These are phyloP conservation scores for Ectemnius lituratus DNA, from an alignment of 2,888 invertebrate species.

Conservation along the genomic window DNA sequence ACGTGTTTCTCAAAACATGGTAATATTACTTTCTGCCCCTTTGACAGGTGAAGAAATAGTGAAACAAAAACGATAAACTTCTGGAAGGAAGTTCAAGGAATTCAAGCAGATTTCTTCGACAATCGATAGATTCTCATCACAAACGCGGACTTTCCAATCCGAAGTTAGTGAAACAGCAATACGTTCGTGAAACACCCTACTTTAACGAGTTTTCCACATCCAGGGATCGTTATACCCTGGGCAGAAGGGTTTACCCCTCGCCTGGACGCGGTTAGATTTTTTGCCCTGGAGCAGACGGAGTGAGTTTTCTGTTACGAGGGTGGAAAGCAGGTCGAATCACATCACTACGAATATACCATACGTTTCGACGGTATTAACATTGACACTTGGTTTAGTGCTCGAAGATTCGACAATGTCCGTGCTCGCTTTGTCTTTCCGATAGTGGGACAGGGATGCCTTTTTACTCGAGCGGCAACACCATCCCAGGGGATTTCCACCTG, in stretches of 20 bases:
- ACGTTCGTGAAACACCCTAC: constrained; percentile 35
- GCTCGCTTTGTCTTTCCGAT: background rate
- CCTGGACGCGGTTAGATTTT: constrained; percentile 22
- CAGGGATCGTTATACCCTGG: constrained; percentile 33
- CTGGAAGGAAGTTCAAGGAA: too few relatives aligned
- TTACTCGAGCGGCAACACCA: too few relatives aligned
- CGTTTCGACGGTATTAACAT: constrained; percentile 49
- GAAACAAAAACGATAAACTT: too few relatives aligned
- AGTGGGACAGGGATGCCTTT: background rate
- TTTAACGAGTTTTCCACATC: constrained; percentile 49
- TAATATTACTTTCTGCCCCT: too few relatives aligned
- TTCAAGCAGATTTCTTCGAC: too few relatives aligned
- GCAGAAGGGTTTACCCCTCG: constrained; percentile 29
- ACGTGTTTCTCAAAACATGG: too few relatives aligned
- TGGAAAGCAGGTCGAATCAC: constrained; percentile 36
- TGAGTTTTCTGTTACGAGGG: constrained; percentile 17
- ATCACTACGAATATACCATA: constrained; percentile 19
- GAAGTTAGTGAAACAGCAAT: constrained; percentile 19
- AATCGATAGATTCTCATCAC: background rate
- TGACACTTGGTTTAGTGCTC: constrained; percentile 39
- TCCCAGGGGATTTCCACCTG: too few relatives aligned
- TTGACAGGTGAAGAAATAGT: too few relatives aligned
- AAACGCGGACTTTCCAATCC: constrained; percentile 9
- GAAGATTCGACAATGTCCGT: constrained; percentile 25
- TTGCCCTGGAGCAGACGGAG: constrained; percentile 12